These are phyloP conservation scores for Rhineura floridana DNA, from an alignment of 2,113 vertebrate genomes.

Conservation along the genomic window DNA sequence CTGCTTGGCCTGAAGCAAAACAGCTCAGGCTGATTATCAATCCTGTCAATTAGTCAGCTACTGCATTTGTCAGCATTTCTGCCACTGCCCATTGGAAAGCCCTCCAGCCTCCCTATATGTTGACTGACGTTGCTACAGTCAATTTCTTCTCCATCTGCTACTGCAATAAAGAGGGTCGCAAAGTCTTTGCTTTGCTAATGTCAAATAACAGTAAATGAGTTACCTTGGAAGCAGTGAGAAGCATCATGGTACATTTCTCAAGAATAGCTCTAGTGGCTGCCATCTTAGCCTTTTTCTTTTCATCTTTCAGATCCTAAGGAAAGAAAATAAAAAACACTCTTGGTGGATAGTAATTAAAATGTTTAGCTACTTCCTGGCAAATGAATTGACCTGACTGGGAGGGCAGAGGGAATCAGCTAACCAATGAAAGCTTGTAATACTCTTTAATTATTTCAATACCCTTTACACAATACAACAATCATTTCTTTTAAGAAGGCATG, in stretches of 20 bases:
- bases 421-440: background rate
- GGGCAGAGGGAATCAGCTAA: background rate
- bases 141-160: background rate
- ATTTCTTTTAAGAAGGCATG: background rate
- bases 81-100: fast-evolving
- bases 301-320: constrained; percentile 94
- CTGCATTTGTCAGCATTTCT: background rate
- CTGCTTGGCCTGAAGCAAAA: background rate
- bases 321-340: constrained; percentile 32
- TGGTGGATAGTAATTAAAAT: constrained; percentile 29
- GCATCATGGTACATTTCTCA: constrained; percentile 99
- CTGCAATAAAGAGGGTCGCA: background rate
- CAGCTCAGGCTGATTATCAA: background rate
- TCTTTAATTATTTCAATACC: background rate
- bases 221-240: constrained; percentile 98
- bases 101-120: background rate
- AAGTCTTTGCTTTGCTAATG: background rate
- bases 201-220: background rate
- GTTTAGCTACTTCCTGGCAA: constrained; percentile 10
- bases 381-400: background rate
- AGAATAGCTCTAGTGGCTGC: constrained; percentile 94
- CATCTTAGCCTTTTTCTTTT: constrained; percentile 98
- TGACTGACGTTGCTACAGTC: background rate
- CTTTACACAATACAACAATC: background rate
- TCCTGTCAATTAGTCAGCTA: constrained; percentile 6